A percentile compares a stretch with the other conserved stretches of the same genome.
Conservation (phyloP, 2,113 vertebrate species). For the Chloebia gouldiae region DNA sequence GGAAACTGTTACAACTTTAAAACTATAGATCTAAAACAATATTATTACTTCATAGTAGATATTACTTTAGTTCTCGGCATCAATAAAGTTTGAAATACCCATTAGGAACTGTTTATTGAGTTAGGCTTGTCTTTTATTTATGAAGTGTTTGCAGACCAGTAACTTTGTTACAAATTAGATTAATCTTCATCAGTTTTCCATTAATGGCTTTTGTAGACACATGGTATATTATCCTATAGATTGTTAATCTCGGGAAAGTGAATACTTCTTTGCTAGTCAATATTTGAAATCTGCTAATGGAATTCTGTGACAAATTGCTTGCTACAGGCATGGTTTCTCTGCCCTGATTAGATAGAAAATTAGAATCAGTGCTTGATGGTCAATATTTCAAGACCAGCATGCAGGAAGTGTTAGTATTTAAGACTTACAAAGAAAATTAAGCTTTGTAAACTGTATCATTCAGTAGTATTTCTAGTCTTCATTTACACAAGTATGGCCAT, state of each 20-base stretch:
- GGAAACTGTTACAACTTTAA: background rate
- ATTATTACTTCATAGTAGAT: background rate
- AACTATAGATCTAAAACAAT: background rate
- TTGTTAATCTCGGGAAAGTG: background rate
- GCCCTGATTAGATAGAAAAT: background rate
- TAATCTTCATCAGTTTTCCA: background rate
- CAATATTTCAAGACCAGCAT: background rate
- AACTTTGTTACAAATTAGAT: background rate
- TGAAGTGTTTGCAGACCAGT: background rate
- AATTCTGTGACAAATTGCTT: background rate
- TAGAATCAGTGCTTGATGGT: background rate
- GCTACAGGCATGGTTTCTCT: background rate
- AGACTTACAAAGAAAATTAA: background rate
- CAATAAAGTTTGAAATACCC: background rate
- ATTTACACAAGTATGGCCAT: background rate
- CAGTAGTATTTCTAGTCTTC: background rate
- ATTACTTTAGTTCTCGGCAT: background rate
- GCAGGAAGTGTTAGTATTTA: background rate
- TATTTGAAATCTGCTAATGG: background rate
- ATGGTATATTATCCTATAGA: background rate
- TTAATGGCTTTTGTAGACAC: background rate
- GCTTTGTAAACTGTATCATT: background rate
- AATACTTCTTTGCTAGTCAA: background rate
- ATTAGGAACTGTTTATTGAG: background rate
- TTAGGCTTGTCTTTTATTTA: background rate